Conservation (phyloP, 35 echinoderm and acorn worm species). For the Anneissia japonica region DNA sequence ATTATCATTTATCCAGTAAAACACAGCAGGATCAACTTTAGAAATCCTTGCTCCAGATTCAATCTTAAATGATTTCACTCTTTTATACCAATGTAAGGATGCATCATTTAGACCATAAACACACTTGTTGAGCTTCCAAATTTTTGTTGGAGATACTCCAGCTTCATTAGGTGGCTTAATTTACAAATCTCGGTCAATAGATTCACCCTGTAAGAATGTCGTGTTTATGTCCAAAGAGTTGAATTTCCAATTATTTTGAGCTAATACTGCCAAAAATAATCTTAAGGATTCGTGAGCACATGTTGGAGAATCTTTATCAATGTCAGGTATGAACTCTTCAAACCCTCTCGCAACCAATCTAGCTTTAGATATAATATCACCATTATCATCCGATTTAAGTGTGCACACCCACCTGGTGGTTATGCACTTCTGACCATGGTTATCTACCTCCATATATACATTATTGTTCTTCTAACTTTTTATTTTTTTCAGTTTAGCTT, state of each 20-base stretch:
- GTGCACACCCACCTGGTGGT: conserved; percentile 17
- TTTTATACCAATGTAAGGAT: conserved; percentile 24
- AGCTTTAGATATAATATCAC: conserved; percentile 4
- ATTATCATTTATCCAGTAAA: neutral
- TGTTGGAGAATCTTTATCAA: conserved; percentile 26
- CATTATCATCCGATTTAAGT: neutral
- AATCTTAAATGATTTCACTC: conserved; percentile 9
- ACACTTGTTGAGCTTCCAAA: conserved; percentile 40
- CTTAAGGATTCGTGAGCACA: conserved; percentile 13
- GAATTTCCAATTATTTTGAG: conserved; percentile 18
- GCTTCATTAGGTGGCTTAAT: conserved; percentile 18
- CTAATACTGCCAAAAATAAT: conserved; percentile 18
- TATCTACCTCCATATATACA: conserved; percentile 2
- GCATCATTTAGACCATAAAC: conserved; percentile 51
- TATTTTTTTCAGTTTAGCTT: conserved; percentile 6
- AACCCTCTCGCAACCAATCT: conserved; percentile 33
- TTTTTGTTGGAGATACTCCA: neutral
- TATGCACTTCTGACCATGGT: neutral
- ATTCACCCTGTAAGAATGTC: conserved; percentile 20
- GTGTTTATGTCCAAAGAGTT: conserved; percentile 25
- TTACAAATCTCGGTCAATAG: conserved; percentile 11
- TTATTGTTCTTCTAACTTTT: conserved; percentile 17
- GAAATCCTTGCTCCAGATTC: conserved; percentile 18
- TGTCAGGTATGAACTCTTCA: conserved; percentile 6
- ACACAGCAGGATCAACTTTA: conserved; percentile 33